Evolutionary conservation across 1,140 invertebrate genomes (phyloP).

Genomic region (Lucilia cuprina): DNA sequence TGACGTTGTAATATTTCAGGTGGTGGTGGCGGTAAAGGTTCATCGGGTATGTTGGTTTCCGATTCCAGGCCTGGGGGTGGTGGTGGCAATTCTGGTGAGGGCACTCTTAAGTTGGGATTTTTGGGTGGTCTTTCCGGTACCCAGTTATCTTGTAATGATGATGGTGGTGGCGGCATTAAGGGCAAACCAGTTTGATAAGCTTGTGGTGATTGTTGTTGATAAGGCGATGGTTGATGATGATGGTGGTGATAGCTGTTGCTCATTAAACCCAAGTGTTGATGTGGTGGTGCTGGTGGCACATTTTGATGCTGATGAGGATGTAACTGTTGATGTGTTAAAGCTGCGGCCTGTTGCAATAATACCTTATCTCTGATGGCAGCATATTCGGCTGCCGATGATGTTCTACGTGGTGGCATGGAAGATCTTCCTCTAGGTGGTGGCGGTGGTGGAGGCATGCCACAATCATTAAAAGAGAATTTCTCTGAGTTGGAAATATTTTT

Average conservation of each 20-base stretch:
- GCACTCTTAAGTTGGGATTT: slow-evolving; percentile 73
- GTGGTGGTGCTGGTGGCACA: not conserved
- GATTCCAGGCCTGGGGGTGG: slow-evolving; percentile 72
- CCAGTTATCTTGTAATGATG: slow-evolving; percentile 74
- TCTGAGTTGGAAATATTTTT: slow-evolving; percentile 56
- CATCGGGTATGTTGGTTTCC: slow-evolving; percentile 70
- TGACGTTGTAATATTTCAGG: slow-evolving; percentile 62
- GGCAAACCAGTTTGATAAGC: slow-evolving; percentile 19
- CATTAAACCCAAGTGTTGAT: not conserved
- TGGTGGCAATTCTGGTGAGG: slow-evolving; percentile 76
- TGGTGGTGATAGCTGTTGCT: slow-evolving; percentile 43
- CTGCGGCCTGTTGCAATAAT: slow-evolving; percentile 54
- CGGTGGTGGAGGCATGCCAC: slow-evolving; percentile 58
- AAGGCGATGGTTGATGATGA: slow-evolving; percentile 48
- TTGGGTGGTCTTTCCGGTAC: slow-evolving; percentile 75
- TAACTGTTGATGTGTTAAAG: slow-evolving; percentile 55
- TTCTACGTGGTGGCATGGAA: slow-evolving; percentile 49
- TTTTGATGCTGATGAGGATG: slow-evolving; percentile 55
- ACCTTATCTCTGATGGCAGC: slow-evolving; percentile 58
- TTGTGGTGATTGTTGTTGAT: slow-evolving; percentile 56
- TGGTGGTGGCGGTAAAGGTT: slow-evolving; percentile 77
- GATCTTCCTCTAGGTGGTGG: slow-evolving; percentile 60
- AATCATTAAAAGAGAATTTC: slow-evolving; percentile 59
- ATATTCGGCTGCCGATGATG: slow-evolving; percentile 58
- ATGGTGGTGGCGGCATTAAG: slow-evolving; percentile 46